A percentile compares a stretch with the other conserved stretches of the same genome.
phyloP scores from a whole-genome alignment of 2,113 vertebrate genomes.

The Chaetura pelagica region DNA sequence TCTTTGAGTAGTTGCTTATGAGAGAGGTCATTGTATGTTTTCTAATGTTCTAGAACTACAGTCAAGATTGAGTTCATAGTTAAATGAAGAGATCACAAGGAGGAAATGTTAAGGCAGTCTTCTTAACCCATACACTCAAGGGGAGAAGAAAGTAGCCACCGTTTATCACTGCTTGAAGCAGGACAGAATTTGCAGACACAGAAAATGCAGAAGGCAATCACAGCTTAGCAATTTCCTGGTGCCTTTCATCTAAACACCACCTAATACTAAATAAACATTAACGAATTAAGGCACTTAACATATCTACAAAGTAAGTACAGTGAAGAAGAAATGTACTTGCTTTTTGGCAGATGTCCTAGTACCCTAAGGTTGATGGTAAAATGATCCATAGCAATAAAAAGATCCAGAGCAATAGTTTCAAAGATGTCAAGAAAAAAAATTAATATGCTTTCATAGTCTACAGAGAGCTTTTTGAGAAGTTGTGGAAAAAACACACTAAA shows the following conservation, averaged over 20 bases:
- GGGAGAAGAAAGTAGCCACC: neutral
- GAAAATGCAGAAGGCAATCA: neutral
- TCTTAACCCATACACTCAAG: neutral
- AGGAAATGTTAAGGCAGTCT: neutral
- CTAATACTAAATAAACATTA: neutral
- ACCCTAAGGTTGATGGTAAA: neutral
- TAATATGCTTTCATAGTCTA: neutral
- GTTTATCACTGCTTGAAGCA: neutral
- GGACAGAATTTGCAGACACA: neutral
- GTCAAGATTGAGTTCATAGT: neutral
- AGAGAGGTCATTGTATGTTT: neutral
- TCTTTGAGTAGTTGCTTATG: neutral
- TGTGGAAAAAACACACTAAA: neutral
- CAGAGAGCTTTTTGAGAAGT: neutral
- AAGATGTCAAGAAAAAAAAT: neutral
- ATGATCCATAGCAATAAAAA: neutral
- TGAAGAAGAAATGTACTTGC: neutral
- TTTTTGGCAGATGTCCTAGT: neutral
- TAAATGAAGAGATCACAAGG: neutral
- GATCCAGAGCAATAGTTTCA: neutral
- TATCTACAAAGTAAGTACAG: neutral
- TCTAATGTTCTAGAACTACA: neutral
- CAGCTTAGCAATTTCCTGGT: neutral
- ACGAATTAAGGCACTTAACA: neutral
- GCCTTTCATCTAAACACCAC: neutral